A percentile compares a stretch with the other conserved stretches of the same genome.
Evolutionary conservation across 2,113 vertebrate genomes (phyloP).

Genomic region (Dasyornis broadbenti): DNA sequence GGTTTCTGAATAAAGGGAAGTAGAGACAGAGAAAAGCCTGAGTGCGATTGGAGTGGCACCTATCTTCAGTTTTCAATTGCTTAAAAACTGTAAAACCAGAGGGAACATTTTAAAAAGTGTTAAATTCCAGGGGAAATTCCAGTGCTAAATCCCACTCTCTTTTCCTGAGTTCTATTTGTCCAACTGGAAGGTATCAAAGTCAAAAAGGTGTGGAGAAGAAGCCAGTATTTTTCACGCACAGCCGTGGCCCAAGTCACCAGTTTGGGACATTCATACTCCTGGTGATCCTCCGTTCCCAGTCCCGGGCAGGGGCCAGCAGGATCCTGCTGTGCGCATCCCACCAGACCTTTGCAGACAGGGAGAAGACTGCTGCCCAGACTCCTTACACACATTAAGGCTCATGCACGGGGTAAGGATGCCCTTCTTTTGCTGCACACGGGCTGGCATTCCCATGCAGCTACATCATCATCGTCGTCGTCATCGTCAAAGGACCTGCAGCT

Average conservation of each 20-base stretch:
- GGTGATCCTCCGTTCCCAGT: too few relatives aligned
- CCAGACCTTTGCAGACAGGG: neutral
- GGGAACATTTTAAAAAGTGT: neutral
- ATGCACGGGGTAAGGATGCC: accelerated
- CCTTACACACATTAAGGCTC: accelerated
- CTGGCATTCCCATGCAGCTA: neutral
- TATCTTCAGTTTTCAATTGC: neutral
- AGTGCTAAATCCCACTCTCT: neutral
- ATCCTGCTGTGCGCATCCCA: neutral
- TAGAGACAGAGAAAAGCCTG: neutral
- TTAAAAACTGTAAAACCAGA: neutral
- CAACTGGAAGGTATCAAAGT: neutral
- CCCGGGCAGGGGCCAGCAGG: neutral
- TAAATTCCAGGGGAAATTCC: neutral
- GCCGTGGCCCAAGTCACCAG: accelerated
- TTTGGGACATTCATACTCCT: neutral
- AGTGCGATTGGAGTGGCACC: too few relatives aligned
- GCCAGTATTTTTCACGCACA: accelerated
- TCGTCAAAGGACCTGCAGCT: neutral
- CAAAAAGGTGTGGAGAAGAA: neutral
- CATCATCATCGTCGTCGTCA: neutral
- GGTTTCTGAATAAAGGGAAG: neutral
- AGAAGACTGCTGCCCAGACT: neutral
- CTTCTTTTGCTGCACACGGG: neutral
- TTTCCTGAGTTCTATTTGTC: neutral